Percentiles rank a stretch among this genome's conserved stretches.
phyloP scores from a whole-genome alignment of 2,797 vertebrate species.

The Salarias fasciatus region DNA sequence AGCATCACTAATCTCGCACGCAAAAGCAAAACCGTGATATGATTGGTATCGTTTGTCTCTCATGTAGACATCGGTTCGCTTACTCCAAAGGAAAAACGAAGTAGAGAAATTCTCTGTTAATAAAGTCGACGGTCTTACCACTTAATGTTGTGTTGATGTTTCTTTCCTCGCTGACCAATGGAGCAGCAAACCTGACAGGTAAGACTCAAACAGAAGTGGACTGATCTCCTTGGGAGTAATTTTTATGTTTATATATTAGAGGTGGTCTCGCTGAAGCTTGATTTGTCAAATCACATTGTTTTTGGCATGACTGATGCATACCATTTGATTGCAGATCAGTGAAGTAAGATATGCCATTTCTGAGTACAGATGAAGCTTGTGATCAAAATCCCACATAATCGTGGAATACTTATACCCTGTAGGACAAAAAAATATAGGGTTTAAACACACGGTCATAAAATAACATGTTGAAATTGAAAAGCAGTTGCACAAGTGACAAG shows the following conservation, averaged over 20 bases:
- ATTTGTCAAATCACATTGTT: neutral
- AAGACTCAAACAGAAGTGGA: constrained; percentile 76
- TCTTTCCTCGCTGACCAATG: constrained; percentile 89
- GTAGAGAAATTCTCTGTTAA: constrained; percentile 59
- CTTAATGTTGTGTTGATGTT: constrained; percentile 86
- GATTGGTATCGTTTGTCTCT: constrained; percentile 58
- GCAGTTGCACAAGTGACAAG: neutral
- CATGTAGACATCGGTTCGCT: constrained; percentile 42
- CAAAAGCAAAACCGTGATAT: constrained; percentile 54
- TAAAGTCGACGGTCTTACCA: constrained; percentile 69
- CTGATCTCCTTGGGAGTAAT: constrained; percentile 22
- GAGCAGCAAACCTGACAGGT: constrained; percentile 99
- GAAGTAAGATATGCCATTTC: neutral
- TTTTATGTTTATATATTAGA: neutral
- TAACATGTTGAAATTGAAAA: neutral
- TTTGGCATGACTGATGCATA: too few relatives aligned
- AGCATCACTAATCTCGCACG: constrained; percentile 62
- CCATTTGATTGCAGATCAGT: too few relatives aligned
- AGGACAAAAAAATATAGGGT: neutral
- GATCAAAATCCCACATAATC: neutral
- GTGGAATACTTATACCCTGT: neutral
- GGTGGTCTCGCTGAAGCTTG: neutral
- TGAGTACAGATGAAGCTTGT: neutral
- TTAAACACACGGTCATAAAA: neutral
- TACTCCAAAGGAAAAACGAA: constrained; percentile 19